Conservation (phyloP, 2,888 invertebrate genomes). For the Rutpela maculata region DNA sequence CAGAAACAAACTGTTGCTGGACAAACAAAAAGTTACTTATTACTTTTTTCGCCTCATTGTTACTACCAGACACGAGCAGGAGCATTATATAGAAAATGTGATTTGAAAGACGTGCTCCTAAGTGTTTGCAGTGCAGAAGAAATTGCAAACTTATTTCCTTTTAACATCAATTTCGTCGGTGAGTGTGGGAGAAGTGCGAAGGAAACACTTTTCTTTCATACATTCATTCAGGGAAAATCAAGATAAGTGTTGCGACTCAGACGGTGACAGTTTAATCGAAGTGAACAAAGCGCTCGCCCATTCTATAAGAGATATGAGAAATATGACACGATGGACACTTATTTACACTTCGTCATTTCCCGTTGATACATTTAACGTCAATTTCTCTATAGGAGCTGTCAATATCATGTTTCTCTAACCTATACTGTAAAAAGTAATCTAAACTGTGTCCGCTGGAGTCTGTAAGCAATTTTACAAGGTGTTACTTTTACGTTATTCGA, state of each 20-base stretch:
- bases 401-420: conserved; percentile 31
- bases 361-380: conserved; percentile 32
- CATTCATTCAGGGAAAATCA: conserved; percentile 35
- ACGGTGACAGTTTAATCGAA: conserved; percentile 27
- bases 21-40: conserved; percentile 23
- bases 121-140: conserved; percentile 46
- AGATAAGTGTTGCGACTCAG: conserved; percentile 33
- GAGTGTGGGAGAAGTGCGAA: conserved; percentile 37
- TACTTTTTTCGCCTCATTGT: conserved; percentile 22
- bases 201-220: conserved; percentile 40
- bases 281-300: conserved; percentile 27
- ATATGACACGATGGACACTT: conserved; percentile 40
- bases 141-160: conserved; percentile 48
- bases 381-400: conserved; percentile 27
- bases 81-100: conserved; percentile 30
- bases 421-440: conserved; percentile 12
- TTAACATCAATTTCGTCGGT: conserved; percentile 43
- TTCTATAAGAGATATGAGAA: conserved; percentile 17
- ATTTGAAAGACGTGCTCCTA: conserved; percentile 26
- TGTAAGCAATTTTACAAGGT: background rate
- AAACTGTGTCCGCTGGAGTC: background rate
- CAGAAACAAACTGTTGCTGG: conserved; percentile 35
- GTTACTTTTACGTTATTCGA: background rate
- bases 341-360: conserved; percentile 40
- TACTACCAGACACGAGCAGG: conserved; percentile 5